A percentile compares a stretch with the other conserved stretches of the same genome.
Evolutionary conservation across 2,797 vertebrate species (phyloP).

Genomic region (Cyprinodon diabolis): DNA sequence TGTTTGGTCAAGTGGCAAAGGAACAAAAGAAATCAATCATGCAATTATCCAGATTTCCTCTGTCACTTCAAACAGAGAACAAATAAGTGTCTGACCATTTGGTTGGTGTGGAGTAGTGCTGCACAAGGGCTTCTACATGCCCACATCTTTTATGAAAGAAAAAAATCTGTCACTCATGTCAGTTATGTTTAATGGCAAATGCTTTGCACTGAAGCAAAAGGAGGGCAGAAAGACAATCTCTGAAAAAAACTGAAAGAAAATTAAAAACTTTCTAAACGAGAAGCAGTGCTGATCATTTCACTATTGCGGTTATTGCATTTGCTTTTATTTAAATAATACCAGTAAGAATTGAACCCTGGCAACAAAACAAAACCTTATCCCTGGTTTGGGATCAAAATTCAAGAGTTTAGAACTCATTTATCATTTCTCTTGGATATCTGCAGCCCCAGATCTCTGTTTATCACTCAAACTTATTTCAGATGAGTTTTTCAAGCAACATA

Average conservation of each 20-base stretch:
- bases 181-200: conserved; percentile 35
- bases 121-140: conserved; percentile 56
- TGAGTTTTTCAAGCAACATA: conserved; percentile 7
- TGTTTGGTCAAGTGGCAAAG: conserved; percentile 69
- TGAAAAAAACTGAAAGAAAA: conserved; percentile 40
- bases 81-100: conserved; percentile 57
- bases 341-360: conserved; percentile 19
- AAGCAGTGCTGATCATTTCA: neutral
- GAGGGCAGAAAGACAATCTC: conserved; percentile 38
- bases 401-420: conserved; percentile 6
- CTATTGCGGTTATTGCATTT: conserved; percentile 27
- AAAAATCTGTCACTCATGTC: conserved; percentile 47
- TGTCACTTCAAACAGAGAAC: conserved; percentile 70
- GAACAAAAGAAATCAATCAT: conserved; percentile 79
- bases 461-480: neutral
- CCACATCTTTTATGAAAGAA: conserved; percentile 61
- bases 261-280: conserved; percentile 33
- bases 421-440: conserved; percentile 18
- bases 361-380: conserved; percentile 35
- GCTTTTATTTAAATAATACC: conserved; percentile 44
- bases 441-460: conserved; percentile 9
- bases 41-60: conserved; percentile 80
- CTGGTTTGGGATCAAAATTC: conserved; percentile 13
- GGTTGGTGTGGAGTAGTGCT: conserved; percentile 47
- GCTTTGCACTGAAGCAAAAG: conserved; percentile 21